Evolutionary conservation across 1,140 invertebrate genomes (phyloP).

Genomic region (Pseudomyrmex cubaensis): DNA sequence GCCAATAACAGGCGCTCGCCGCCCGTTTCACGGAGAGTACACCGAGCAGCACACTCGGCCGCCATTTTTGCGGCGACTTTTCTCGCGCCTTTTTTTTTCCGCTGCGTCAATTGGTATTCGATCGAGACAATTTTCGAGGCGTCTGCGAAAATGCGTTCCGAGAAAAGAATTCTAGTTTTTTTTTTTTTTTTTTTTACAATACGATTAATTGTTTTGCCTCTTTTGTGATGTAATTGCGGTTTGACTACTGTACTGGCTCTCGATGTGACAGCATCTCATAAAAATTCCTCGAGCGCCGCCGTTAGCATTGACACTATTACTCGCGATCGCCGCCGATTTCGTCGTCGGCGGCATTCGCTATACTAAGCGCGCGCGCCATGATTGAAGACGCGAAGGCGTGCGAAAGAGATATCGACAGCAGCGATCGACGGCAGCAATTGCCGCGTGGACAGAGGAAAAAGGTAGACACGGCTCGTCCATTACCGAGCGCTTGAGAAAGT

Average conservation of each 20-base stretch:
- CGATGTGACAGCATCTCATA: conserved; percentile 9
- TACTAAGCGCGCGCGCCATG: not conserved
- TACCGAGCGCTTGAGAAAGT: conserved; percentile 73
- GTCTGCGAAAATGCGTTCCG: too few species aligned
- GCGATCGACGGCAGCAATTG: conserved; percentile 54
- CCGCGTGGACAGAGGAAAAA: conserved; percentile 56
- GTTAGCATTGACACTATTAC: conserved; percentile 34
- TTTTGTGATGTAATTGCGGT: too few species aligned
- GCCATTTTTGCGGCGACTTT: conserved; percentile 63
- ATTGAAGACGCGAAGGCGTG: conserved; percentile 40
- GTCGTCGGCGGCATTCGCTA: conserved; percentile 3
- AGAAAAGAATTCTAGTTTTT: too few species aligned
- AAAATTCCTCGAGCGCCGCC: not conserved
- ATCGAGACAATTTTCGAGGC: not conserved
- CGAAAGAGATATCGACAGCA: conserved; percentile 33
- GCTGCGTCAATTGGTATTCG: not conserved
- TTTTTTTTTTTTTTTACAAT: not conserved
- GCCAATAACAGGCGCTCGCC: conserved; percentile 78
- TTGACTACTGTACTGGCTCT: not conserved
- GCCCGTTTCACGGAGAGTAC: conserved; percentile 69
- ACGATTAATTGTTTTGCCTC: not conserved
- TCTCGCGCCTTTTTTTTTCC: not conserved
- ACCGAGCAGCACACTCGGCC: conserved; percentile 39
- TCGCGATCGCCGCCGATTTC: conserved; percentile 54
- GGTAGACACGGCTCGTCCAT: conserved; percentile 76